Evolutionary conservation across 2,797 vertebrate species (phyloP).

Genomic region (Sternotherus odoratus): DNA sequence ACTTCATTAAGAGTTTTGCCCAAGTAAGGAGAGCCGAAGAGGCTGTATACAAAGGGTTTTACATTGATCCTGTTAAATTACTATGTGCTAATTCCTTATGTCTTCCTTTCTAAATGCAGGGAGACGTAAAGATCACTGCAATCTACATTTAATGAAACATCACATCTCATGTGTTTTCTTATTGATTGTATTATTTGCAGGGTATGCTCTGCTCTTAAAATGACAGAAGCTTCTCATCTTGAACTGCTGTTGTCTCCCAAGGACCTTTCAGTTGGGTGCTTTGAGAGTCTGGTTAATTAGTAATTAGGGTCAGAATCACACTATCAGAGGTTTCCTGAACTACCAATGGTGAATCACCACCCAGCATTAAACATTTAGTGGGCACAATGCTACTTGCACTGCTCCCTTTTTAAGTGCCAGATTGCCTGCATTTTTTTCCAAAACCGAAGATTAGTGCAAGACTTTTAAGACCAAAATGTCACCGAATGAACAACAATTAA

Average conservation of each 20-base stretch:
- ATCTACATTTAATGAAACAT: slow-evolving; percentile 68
- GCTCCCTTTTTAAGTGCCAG: neutral
- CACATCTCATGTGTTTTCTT: slow-evolving; percentile 20
- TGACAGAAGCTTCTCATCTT: neutral
- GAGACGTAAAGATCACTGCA: slow-evolving; percentile 45
- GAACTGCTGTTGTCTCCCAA: slow-evolving; percentile 5
- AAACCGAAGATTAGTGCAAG: neutral
- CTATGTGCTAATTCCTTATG: neutral
- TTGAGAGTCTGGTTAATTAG: neutral
- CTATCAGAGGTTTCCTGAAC: neutral
- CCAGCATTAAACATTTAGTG: neutral
- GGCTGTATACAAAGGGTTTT: neutral
- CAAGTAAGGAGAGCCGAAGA: neutral
- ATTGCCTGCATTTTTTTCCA: neutral
- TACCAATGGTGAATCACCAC: neutral
- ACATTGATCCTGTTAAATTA: slow-evolving; percentile 10
- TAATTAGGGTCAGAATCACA: slow-evolving; percentile 2
- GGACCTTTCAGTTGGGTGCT: neutral
- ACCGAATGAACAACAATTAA: slow-evolving; percentile 41
- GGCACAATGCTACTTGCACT: neutral
- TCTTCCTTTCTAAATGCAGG: slow-evolving; percentile 44
- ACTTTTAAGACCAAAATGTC: slow-evolving; percentile 8
- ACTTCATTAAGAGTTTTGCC: neutral
- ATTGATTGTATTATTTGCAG: slow-evolving; percentile 27
- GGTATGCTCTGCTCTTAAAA: slow-evolving; percentile 36